phyloP scores from a whole-genome alignment of 2,888 invertebrate genomes.

The Ophion costatus region DNA sequence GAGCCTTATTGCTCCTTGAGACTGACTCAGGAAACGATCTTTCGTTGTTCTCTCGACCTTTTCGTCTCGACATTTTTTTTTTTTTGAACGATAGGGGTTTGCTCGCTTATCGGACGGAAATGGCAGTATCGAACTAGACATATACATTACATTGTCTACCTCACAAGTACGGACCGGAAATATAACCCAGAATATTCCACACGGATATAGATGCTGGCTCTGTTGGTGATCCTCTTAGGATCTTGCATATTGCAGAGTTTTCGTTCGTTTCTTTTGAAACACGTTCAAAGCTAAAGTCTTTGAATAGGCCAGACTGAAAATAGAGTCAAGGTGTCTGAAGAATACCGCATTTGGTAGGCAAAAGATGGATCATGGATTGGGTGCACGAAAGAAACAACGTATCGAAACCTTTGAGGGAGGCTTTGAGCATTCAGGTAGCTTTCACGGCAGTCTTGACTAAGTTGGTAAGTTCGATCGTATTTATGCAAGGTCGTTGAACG shows the following conservation, averaged over 20 bases:
- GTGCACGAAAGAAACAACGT: slow-evolving; percentile 37
- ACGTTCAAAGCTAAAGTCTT: background rate
- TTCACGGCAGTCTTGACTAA: slow-evolving; percentile 48
- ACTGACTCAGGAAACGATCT: background rate
- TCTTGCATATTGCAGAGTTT: background rate
- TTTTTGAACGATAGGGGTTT: background rate
- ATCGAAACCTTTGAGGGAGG: slow-evolving; percentile 45
- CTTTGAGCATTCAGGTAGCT: slow-evolving; percentile 33
- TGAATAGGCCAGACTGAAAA: slow-evolving; percentile 36
- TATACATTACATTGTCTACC: background rate
- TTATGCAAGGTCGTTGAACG: slow-evolving; percentile 70
- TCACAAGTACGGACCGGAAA: background rate
- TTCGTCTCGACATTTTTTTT: background rate
- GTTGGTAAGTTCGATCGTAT: slow-evolving; percentile 73
- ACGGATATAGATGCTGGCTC: background rate
- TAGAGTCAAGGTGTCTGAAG: slow-evolving; percentile 9
- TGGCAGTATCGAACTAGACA: background rate
- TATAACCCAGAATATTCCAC: background rate
- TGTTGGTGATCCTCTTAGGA: background rate
- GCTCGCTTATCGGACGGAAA: slow-evolving; percentile 13
- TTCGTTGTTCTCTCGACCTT: background rate
- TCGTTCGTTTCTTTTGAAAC: background rate
- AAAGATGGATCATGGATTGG: slow-evolving; percentile 34
- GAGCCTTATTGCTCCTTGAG: background rate
- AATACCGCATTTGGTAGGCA: slow-evolving; percentile 6